These are phyloP conservation scores for Miopithecus talapoin DNA, from an alignment of 2,797 vertebrate genomes.

Conservation along the genomic window DNA sequence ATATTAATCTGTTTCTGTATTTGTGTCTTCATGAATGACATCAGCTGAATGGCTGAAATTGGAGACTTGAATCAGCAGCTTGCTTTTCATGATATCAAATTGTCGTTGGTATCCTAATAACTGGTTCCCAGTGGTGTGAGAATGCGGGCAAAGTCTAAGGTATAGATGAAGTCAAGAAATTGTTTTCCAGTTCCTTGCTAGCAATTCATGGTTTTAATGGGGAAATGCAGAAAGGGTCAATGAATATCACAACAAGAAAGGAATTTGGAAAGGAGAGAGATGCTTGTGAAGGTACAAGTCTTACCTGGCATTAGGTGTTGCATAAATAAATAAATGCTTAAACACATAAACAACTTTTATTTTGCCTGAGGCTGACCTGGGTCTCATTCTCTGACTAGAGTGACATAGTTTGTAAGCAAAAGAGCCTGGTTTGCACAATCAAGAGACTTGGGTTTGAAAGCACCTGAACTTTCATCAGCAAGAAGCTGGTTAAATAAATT, in stretches of 20 bases:
- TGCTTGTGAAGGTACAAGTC: neutral
- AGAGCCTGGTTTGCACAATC: neutral
- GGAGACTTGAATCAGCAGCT: neutral
- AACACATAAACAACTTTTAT: neutral
- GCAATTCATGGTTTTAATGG: neutral
- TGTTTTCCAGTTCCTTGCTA: neutral
- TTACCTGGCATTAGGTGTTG: neutral
- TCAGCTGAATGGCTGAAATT: neutral
- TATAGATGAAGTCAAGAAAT: neutral
- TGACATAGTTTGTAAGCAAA: neutral
- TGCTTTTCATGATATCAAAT: neutral
- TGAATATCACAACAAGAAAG: neutral
- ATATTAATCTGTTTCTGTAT: neutral
- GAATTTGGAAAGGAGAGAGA: neutral
- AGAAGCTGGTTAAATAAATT: neutral
- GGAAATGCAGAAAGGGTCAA: neutral
- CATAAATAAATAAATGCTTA: neutral
- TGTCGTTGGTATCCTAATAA: neutral
- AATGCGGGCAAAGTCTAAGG: neutral
- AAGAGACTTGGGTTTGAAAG: neutral
- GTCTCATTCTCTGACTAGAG: neutral
- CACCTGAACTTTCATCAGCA: neutral
- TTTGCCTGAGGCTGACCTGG: neutral
- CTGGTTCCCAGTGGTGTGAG: neutral
- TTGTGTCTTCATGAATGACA: neutral